Evolutionary conservation across 2,888 invertebrate species (phyloP).

Genomic region (Apodemia zela): DNA sequence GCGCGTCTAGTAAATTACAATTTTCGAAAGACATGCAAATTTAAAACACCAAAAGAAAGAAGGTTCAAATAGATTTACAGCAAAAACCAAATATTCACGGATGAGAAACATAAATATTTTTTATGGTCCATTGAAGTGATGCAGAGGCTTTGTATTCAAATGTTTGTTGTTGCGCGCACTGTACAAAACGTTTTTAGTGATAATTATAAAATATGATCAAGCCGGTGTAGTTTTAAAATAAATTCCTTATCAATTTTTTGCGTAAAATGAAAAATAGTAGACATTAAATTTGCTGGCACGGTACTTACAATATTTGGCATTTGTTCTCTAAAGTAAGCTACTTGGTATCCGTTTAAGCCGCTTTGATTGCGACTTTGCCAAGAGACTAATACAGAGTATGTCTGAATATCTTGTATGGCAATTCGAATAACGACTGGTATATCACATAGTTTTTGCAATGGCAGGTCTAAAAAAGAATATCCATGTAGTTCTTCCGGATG

Average conservation of each 20-base stretch:
- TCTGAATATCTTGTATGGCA: slow-evolving; percentile 93
- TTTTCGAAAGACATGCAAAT: background rate
- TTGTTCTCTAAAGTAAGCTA: slow-evolving; percentile 87
- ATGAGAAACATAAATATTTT: slow-evolving; percentile 76
- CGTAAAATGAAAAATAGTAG: slow-evolving; percentile 19
- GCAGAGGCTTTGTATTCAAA: slow-evolving; percentile 77
- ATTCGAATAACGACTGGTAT: slow-evolving; percentile 90
- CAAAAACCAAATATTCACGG: slow-evolving; percentile 59
- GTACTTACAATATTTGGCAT: slow-evolving; percentile 76
- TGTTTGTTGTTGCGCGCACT: slow-evolving; percentile 56
- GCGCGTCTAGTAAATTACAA: background rate
- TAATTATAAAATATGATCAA: slow-evolving; percentile 47
- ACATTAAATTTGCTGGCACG: slow-evolving; percentile 18
- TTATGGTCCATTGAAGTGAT: slow-evolving; percentile 79
- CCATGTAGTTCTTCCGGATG: slow-evolving; percentile 91
- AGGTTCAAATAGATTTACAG: slow-evolving; percentile 67
- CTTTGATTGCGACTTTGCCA: slow-evolving; percentile 95
- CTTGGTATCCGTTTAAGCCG: slow-evolving; percentile 90
- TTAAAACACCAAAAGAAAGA: slow-evolving; percentile 36
- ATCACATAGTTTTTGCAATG: slow-evolving; percentile 91
- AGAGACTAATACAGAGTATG: slow-evolving; percentile 91
- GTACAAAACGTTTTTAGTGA: slow-evolving; percentile 29
- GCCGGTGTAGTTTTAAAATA: slow-evolving; percentile 5
- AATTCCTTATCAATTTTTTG: slow-evolving; percentile 27
- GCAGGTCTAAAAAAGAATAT: slow-evolving; percentile 86